Evolutionary conservation across 2,797 vertebrate genomes (phyloP).

Genomic region (Coregonus sp.): DNA sequence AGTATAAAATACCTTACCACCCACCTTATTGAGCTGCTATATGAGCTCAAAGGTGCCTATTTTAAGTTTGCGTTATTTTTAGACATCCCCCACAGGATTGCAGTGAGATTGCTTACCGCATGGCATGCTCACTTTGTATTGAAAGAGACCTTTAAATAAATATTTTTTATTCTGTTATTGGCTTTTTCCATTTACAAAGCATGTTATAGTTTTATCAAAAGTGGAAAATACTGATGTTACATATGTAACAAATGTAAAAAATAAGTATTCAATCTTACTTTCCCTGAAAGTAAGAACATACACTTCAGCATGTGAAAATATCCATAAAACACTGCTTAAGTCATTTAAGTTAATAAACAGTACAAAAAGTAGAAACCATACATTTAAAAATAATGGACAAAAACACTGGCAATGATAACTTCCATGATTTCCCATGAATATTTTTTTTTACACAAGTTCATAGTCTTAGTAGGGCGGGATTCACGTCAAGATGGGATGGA

Average conservation of each 20-base stretch:
- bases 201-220: slow-evolving; percentile 99
- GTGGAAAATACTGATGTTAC: slow-evolving; percentile 99
- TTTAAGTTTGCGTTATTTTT: slow-evolving; percentile 26
- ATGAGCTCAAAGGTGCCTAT: slow-evolving; percentile 12
- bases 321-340: slow-evolving; percentile 94
- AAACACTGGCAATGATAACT: slow-evolving; percentile 63
- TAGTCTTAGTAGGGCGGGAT: slow-evolving; percentile 63
- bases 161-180: slow-evolving; percentile 99
- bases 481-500: slow-evolving; percentile 57
- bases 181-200: slow-evolving; percentile 99
- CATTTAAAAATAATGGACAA: slow-evolving; percentile 75
- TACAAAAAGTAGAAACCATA: slow-evolving; percentile 86
- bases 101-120: slow-evolving; percentile 18
- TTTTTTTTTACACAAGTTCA: slow-evolving; percentile 72
- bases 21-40: slow-evolving; percentile 32
- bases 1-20: slow-evolving; percentile 39
- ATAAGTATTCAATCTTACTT: slow-evolving; percentile 96
- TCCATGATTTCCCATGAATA: slow-evolving; percentile 71
- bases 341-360: slow-evolving; percentile 91
- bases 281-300: slow-evolving; percentile 98
- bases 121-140: slow-evolving; percentile 10
- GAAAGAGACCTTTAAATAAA: slow-evolving; percentile 91
- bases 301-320: slow-evolving; percentile 97
- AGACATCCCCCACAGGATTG: slow-evolving; percentile 7
- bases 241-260: slow-evolving; percentile 99